Base-by-base conservation (phyloP, 2,113 vertebrate genomes). In the Rallus limicola region DNA sequence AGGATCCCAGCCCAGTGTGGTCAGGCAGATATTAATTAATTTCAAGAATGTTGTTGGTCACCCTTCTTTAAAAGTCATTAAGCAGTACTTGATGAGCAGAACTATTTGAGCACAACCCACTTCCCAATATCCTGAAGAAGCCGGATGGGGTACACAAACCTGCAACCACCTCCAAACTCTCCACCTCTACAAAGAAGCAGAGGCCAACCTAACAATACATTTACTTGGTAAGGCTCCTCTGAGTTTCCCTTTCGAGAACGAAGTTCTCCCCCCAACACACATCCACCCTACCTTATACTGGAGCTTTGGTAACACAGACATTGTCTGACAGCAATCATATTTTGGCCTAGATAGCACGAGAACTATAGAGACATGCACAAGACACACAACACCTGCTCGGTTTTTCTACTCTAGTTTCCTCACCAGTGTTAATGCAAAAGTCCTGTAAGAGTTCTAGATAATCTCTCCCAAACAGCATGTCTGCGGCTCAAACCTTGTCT, bases 51-150 rank as follows among this genome's bases (percentile, higher is more conserved):
- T 9, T 26, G 7, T 10, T 68, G 11, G 24, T 15, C 79, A 68
- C 5, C 11, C 11, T 68, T 59, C 52, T 58, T 75, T 26, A 58
- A 26, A 82, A 62, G 34, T 70, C 34, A 79, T 68, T 53, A 42
- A 59, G 7, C 9, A 31, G 28, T 36, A 48, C 38, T 33, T 36
- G 42, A 76, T 34, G 6, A 84, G 33, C 12, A 79, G 46, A 55
- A 36, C 7, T n/a, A 36, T 53, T 21, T 0, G 4, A 80, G 28
- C 0, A 2, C 31, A 36, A 31, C 24, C 48, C 59, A 36, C n/a
- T 67, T 60, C 34, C 28, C 5, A 5, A 38, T 53, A 16, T 48
- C 58, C 42, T 8, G 1, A 28, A 62, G 58, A 40, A 70, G 15
- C 4, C 19, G 33, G 28, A n/a, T 8, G n/a, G 21, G 10, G 16